Evolutionary conservation across 2,888 invertebrate genomes (phyloP).

Genomic region (Tinea semifulvella): DNA sequence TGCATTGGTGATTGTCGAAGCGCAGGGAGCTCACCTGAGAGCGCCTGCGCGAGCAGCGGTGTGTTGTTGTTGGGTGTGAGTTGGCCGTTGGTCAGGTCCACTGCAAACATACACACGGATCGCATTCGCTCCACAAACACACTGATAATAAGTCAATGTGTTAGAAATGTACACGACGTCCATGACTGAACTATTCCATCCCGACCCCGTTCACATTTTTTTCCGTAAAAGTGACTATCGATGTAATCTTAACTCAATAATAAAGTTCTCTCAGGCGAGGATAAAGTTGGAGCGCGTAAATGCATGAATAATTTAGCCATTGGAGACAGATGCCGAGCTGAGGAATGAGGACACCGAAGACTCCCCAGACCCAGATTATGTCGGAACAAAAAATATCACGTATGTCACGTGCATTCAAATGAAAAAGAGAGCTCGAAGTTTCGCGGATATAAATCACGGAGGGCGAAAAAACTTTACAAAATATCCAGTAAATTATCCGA

Average conservation of each 20-base stretch:
- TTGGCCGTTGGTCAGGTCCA: conserved; percentile 95
- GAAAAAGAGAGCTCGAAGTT: conserved; percentile 65
- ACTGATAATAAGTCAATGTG: conserved; percentile 34
- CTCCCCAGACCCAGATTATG: conserved; percentile 51
- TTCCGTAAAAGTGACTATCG: conserved; percentile 51
- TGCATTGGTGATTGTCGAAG: conserved; percentile 9
- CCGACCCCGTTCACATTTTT: conserved; percentile 27
- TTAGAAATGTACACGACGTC: conserved; percentile 43
- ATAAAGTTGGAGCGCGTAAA: conserved; percentile 56
- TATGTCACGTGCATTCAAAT: conserved; percentile 67
- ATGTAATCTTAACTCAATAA: conserved; percentile 51
- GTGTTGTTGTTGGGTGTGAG: conserved; percentile 96
- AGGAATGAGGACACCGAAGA: conserved; percentile 51
- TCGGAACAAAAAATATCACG: conserved; percentile 62
- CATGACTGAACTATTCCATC: conserved; percentile 60
- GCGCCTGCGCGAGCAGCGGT: conserved; percentile 93
- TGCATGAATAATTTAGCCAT: conserved; percentile 61
- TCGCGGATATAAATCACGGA: conserved; percentile 65
- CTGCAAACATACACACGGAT: conserved; percentile 79
- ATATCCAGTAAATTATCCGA: conserved; percentile 68
- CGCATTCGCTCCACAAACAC: conserved; percentile 62
- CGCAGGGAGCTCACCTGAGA: conserved; percentile 80
- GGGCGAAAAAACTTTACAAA: conserved; percentile 65
- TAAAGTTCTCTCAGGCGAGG: conserved; percentile 38
- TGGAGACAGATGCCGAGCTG: conserved; percentile 54